Evolutionary conservation across 2,888 invertebrate species (phyloP).

Genomic region (Nomada ruficornis): DNA sequence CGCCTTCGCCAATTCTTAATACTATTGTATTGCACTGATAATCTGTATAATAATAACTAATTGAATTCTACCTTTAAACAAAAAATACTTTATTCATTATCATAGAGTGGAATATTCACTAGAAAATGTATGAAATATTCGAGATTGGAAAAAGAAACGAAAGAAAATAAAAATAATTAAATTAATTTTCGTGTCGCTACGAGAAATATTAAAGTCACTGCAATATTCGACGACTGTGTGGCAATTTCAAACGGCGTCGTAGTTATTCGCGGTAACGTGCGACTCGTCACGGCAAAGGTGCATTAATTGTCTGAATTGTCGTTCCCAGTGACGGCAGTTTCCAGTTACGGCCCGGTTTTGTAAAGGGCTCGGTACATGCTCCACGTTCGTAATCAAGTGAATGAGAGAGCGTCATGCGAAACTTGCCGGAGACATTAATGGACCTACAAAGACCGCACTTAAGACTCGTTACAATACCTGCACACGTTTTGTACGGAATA

Average conservation of each 20-base stretch:
- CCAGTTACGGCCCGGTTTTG: slow-evolving; percentile 39
- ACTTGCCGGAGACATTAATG: slow-evolving; percentile 65
- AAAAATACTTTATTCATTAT: too few relatives aligned
- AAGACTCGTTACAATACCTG: slow-evolving; percentile 62
- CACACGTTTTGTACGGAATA: slow-evolving; percentile 19
- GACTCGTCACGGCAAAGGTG: slow-evolving; percentile 49
- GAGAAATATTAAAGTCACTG: too few relatives aligned
- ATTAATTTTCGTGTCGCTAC: too few relatives aligned
- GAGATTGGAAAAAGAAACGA: too few relatives aligned
- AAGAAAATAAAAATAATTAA: too few relatives aligned
- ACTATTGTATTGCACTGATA: too few relatives aligned
- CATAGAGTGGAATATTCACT: too few relatives aligned
- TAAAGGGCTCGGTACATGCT: slow-evolving; percentile 35
- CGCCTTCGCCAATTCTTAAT: too few relatives aligned
- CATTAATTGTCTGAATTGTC: slow-evolving; percentile 69
- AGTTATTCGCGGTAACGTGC: slow-evolving; percentile 56
- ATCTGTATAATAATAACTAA: too few relatives aligned
- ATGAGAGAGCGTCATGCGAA: slow-evolving; percentile 65
- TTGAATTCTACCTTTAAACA: too few relatives aligned
- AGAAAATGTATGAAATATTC: too few relatives aligned
- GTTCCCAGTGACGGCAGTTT: slow-evolving; percentile 39
- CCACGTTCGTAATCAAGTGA: slow-evolving; percentile 50
- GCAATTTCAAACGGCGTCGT: slow-evolving; percentile 13
- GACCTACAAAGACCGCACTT: slow-evolving; percentile 61
- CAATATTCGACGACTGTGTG: background rate